Evolutionary conservation across 1,140 invertebrate species (phyloP), one percentile per base, ranked within the genome.

Genomic region (Monomorium pharaonis): DNA sequence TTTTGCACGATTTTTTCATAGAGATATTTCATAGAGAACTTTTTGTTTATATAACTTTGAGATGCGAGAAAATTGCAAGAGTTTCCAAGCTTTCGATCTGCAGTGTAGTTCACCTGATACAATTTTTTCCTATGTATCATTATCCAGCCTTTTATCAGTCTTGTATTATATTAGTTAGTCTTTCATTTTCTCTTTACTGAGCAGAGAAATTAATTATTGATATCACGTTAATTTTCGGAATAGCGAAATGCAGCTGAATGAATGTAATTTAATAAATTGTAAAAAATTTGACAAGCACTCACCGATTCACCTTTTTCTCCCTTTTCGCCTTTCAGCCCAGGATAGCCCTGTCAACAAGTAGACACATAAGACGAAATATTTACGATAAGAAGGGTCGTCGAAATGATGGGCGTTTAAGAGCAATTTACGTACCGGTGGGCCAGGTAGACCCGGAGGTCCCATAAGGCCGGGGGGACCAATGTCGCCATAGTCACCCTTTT

Each of bases 221-320:
- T 27, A 21, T 27, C 10, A 33, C 18, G 21, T 30, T 47, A 33
- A 37, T 69, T 54, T 27, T 67, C 47, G 9, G 5, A 69, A 4
- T 16, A 51, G 0, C 9, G 37, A 3, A 47, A 77, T 30, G 42
- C 12, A 44, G 44, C 27, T 77, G 18, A 18, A 42, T 42, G 33
- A 63, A 24, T 9, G 56, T 5, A 76, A 87, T n/a, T n/a, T n/a
- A n/a, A n/a, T n/a, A n/a, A n/a, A n/a, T n/a, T n/a, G 30, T 27
- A 76, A 24, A 54, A 33, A 21, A 65, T 42, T 54, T 63, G 49
- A 87, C 65, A 88, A 69, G 84, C 74, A 96, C 97, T 97, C 95
- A 98, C 98, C 96, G 98, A 98, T 96, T 98, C 98, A 60, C 98
- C 98, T 94, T 98, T 98, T 91, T 98, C 98, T 49, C 98, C 98